These are phyloP conservation scores for Lochmaea crataegi DNA, from an alignment of 2,888 invertebrate species.

Conservation along the genomic window DNA sequence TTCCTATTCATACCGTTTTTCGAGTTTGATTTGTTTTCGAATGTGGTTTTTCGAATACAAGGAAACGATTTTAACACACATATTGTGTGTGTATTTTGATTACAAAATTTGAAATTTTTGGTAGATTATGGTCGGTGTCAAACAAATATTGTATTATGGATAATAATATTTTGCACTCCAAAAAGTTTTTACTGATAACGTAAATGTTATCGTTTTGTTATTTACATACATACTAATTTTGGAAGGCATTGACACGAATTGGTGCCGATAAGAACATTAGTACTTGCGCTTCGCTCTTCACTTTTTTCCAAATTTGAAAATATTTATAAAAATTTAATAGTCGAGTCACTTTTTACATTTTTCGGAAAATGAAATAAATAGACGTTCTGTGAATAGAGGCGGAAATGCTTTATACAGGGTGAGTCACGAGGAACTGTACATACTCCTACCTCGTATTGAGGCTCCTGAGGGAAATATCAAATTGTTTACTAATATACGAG, in stretches of 20 bases:
- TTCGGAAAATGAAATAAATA: too few relatives aligned
- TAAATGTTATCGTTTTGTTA: slow-evolving; percentile 31
- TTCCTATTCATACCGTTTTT: too few relatives aligned
- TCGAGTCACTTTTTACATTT: too few relatives aligned
- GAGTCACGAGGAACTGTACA: too few relatives aligned
- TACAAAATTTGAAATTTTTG: neutral
- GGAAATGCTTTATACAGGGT: too few relatives aligned
- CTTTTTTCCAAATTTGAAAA: neutral
- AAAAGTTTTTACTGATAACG: slow-evolving; percentile 23
- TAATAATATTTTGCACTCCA: slow-evolving; percentile 34
- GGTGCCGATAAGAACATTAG: slow-evolving; percentile 19
- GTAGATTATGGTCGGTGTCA: slow-evolving; percentile 9
- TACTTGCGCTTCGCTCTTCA: slow-evolving; percentile 9
- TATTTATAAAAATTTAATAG: too few relatives aligned
- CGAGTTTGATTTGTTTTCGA: too few relatives aligned
- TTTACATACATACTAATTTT: slow-evolving; percentile 29
- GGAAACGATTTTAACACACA: neutral
- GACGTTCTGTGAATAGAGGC: too few relatives aligned
- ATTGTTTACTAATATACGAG: too few relatives aligned
- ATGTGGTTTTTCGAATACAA: neutral
- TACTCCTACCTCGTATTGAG: too few relatives aligned
- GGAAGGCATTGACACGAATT: slow-evolving; percentile 40
- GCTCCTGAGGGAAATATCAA: too few relatives aligned
- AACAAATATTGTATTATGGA: slow-evolving; percentile 13
- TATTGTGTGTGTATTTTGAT: neutral